phyloP scores from a whole-genome alignment of 2,113 vertebrate genomes.

The Neogobius melanostomus region DNA sequence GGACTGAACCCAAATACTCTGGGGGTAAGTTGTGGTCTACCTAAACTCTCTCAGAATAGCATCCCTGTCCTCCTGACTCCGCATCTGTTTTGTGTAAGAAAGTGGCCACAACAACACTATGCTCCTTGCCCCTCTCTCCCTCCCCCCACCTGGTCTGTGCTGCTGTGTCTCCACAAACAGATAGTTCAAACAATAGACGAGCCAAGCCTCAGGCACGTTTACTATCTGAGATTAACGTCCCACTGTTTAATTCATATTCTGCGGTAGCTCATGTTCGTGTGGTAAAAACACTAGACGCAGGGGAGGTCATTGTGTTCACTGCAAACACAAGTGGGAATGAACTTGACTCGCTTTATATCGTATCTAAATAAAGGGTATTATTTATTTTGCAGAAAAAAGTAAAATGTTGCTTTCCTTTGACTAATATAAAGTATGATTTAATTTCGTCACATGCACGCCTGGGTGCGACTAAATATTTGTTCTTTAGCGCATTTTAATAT shows the following conservation, averaged over 20 bases:
- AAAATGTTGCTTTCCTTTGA: too few species aligned
- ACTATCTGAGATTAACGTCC: constrained; percentile 52
- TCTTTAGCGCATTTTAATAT: too few species aligned
- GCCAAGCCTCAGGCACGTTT: constrained; percentile 42
- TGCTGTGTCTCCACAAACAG: constrained; percentile 57
- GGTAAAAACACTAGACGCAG: constrained; percentile 34
- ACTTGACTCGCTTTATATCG: neutral
- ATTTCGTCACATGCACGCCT: too few species aligned
- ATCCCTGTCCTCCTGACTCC: constrained; percentile 35
- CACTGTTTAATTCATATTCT: constrained; percentile 46
- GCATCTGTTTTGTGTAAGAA: constrained; percentile 76
- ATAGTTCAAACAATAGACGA: constrained; percentile 70
- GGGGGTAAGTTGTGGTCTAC: constrained; percentile 53
- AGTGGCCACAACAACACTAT: constrained; percentile 56
- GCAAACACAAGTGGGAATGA: neutral
- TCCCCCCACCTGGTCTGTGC: constrained; percentile 46
- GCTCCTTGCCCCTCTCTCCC: constrained; percentile 31
- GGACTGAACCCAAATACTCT: constrained; percentile 42
- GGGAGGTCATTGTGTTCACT: neutral
- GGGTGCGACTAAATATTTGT: too few species aligned
- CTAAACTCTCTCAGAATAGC: constrained; percentile 68
- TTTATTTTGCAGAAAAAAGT: too few species aligned
- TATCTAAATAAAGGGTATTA: too few species aligned
- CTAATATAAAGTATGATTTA: too few species aligned
- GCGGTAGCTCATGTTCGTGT: constrained; percentile 43